Base-by-base conservation (phyloP, 2,797 vertebrate genomes). In the Oryzias sinensis region DNA sequence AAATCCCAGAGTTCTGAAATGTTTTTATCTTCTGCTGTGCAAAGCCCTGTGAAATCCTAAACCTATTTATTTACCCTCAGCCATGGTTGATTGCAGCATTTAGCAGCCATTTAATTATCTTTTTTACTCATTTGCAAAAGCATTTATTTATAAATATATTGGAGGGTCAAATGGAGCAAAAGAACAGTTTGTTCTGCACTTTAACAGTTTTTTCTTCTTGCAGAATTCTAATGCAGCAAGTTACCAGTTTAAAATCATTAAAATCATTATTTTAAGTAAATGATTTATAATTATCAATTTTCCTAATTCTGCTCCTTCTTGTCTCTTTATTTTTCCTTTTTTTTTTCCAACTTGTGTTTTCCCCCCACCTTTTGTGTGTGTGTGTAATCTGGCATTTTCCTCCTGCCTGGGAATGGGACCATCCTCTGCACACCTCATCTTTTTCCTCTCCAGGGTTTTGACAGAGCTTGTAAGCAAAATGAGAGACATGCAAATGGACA, bases 401-500 rank as follows among this genome's bases (percentile, higher is more conserved):
- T 49, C 4, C 43, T 62, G 6, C 61, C 24, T 70, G 43, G 17
- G 43, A 40, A 47, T 51, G 56, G 53, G n/a, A 53, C 27, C 45
- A 46, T 48, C 59, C 59, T 37, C 44, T 53, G 43, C 60, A 55
- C 54, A 55, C 53, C 29, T 53, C 41, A 17, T 56, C 45, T 43
- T 22, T 62, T 47, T 37, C 24, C 56, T 46, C 14, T 50, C 2
- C 90, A 97, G 95, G 89, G 95, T 97, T 75, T 90, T 97, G 78
- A 97, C 95, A 1, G 95, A 97, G 84, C 90, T 97, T 59, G 96
- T 97, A 45, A 96, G 95, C 74, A 97, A 97, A 86, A 97, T 97
- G 96, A 93, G 96, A 52, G 96, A 97, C 86, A 97, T 97, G 96
- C 94, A 96, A 74, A 97, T 97, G 96, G 96, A 97, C 85, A 97